Conservation (phyloP, 1,140 invertebrate genomes). For the Schlechtendalia chinensis region DNA sequence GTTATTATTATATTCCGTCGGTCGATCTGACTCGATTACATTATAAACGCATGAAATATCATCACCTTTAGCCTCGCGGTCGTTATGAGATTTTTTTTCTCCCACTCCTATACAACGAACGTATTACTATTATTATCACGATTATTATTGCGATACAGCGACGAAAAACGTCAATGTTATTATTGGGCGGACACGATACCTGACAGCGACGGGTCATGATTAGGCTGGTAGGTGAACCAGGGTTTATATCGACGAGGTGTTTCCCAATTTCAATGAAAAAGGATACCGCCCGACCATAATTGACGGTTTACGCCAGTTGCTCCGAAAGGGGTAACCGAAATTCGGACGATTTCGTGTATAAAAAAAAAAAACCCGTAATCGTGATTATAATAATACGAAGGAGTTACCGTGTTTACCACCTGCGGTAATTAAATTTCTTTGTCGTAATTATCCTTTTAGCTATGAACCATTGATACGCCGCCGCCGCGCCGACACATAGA, state of each 20-base stretch:
- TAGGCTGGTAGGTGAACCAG: constrained; percentile 6
- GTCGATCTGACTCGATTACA: background rate
- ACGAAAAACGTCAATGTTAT: constrained; percentile 15
- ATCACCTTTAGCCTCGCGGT: background rate
- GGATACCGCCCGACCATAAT: constrained; percentile 33
- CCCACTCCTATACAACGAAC: background rate
- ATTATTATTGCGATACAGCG: background rate
- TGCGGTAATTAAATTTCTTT: constrained; percentile 45
- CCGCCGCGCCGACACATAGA: background rate
- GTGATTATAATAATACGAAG: constrained; percentile 30
- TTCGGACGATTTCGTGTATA: constrained; percentile 34
- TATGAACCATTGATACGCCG: constrained; percentile 13
- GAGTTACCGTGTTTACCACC: constrained; percentile 39
- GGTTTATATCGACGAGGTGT: constrained; percentile 30
- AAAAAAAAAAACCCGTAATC: constrained; percentile 5
- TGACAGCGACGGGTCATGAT: constrained; percentile 21
- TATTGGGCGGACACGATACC: constrained; percentile 1
- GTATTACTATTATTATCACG: background rate
- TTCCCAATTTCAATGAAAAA: constrained; percentile 42
- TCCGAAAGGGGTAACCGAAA: constrained; percentile 28
- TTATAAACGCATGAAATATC: background rate
- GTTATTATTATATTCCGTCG: background rate
- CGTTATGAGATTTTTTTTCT: background rate
- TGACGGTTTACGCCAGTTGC: constrained; percentile 23
- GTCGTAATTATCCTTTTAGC: constrained; percentile 41